phyloP scores from a whole-genome alignment of 2,113 vertebrate genomes.

The Forbesichthys papilliferus region DNA sequence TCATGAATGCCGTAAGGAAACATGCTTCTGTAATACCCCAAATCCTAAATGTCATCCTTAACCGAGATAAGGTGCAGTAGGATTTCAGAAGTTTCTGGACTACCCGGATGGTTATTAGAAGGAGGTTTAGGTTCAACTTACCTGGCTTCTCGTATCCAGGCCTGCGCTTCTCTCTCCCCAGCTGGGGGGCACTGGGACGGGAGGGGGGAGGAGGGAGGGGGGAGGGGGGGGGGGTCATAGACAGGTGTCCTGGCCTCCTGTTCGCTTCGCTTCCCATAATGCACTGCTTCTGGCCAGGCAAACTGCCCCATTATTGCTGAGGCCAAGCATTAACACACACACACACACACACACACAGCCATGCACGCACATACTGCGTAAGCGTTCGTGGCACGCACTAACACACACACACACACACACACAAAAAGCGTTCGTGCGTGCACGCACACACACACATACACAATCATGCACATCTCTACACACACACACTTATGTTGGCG shows the following conservation, averaged over 20 bases:
- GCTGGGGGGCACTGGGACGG: conserved; percentile 10
- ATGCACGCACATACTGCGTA: neutral
- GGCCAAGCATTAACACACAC: neutral
- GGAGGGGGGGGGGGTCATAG: conserved; percentile 23
- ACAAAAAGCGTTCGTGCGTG: neutral
- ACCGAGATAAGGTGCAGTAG: no score
- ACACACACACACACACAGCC: conserved; percentile 1
- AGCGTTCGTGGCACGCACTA: neutral
- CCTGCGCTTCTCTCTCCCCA: conserved; percentile 43
- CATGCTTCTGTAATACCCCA: conserved; percentile 20
- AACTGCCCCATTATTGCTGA: conserved; percentile 20
- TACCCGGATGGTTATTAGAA: no score
- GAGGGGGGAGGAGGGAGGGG: no score
- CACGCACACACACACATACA: neutral
- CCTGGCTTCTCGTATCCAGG: conserved; percentile 30
- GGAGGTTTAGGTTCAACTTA: neutral
- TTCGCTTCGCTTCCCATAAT: conserved; percentile 37
- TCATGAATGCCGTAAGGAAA: no score
- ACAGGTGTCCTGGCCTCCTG: conserved; percentile 63
- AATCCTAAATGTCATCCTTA: no score
- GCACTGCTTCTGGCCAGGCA: conserved; percentile 49
- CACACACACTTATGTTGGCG: conserved; percentile 9
- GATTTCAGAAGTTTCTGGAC: no score
- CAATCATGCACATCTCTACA: neutral
- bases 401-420: neutral